Conservation (phyloP, 2,797 vertebrate species). For the Cyclura pinguis region DNA sequence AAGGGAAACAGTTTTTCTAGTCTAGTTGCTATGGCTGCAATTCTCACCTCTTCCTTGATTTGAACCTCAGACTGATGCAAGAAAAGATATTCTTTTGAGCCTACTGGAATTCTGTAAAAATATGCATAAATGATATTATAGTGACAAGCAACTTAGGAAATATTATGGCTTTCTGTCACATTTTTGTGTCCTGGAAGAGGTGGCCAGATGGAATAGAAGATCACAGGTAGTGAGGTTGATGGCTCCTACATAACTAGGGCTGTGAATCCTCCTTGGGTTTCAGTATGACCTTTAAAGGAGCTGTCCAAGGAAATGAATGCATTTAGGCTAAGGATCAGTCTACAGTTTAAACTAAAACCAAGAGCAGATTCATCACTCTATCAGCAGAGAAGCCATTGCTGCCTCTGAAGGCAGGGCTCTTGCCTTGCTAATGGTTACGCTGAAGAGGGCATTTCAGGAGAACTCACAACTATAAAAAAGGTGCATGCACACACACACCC, state of each 20-base stretch:
- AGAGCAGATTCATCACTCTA: no score
- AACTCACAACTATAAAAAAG: neutral
- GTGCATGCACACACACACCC: no score
- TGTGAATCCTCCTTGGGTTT: no score
- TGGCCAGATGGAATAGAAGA: neutral
- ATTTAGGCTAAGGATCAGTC: no score
- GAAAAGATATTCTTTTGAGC: neutral
- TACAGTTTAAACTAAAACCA: no score
- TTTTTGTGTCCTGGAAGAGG: neutral
- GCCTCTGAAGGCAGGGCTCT: neutral
- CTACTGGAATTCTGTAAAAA: neutral
- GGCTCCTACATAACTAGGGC: no score
- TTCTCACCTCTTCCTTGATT: neutral
- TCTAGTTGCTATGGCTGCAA: constrained; percentile 3
- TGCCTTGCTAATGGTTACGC: neutral
- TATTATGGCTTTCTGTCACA: neutral
- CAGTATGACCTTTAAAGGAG: no score
- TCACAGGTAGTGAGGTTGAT: no score
- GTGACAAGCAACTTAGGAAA: neutral
- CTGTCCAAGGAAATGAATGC: no score
- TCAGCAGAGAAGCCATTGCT: neutral
- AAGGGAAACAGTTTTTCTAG: neutral
- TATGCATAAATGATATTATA: neutral
- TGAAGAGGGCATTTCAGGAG: neutral
- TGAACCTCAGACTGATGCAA: neutral